phyloP scores from a whole-genome alignment of 1,140 invertebrate species.

The Stegodyphus mimosarum region DNA sequence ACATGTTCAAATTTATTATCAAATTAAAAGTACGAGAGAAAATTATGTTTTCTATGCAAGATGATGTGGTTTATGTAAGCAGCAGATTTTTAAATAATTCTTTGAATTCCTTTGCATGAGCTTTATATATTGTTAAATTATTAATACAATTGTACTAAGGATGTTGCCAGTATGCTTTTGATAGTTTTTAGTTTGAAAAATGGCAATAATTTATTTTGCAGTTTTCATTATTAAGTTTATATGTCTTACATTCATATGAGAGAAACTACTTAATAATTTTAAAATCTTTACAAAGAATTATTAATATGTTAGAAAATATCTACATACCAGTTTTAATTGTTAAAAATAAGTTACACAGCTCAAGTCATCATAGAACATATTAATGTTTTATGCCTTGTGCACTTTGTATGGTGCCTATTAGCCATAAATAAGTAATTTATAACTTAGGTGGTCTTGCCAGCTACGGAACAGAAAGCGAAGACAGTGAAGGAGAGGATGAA shows the following conservation, averaged over 20 bases:
- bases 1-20: too few relatives aligned
- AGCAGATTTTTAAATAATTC: too few relatives aligned
- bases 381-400: constrained; percentile 66
- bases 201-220: background rate
- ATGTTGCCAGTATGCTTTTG: too few relatives aligned
- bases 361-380: constrained; percentile 67
- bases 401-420: background rate
- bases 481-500: constrained; percentile 68
- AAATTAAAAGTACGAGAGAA: too few relatives aligned
- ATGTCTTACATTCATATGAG: constrained; percentile 6
- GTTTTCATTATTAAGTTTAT: background rate
- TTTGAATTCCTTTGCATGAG: too few relatives aligned
- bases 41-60: too few relatives aligned
- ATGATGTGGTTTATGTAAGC: too few relatives aligned
- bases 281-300: constrained; percentile 2
- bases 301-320: background rate
- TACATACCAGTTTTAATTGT: background rate
- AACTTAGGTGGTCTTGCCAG: constrained; percentile 58
- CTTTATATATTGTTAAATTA: too few relatives aligned
- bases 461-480: constrained; percentile 68
- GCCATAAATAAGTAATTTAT: constrained; percentile 13
- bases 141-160: too few relatives aligned
- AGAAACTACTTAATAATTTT: constrained; percentile 15
- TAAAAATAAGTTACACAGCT: background rate
- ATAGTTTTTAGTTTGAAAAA: too few relatives aligned